Evolutionary conservation across 2,113 vertebrate genomes (phyloP).

Genomic region (Campylorhamphus procurvoides): DNA sequence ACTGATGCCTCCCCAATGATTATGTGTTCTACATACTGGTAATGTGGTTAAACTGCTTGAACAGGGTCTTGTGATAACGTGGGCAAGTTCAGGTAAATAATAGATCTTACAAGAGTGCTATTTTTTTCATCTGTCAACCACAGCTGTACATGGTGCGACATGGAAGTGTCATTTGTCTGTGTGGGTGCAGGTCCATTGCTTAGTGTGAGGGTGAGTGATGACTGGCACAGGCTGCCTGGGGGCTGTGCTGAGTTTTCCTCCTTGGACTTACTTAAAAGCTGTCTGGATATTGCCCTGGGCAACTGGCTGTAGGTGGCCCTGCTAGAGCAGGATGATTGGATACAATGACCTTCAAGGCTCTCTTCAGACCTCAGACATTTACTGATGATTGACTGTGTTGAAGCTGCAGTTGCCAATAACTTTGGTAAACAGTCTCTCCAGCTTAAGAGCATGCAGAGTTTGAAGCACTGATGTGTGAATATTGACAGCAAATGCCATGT

Average conservation of each 20-base stretch:
- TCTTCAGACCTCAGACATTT: not conserved
- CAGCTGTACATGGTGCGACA: not conserved
- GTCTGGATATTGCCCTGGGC: not conserved
- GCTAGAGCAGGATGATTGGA: not conserved
- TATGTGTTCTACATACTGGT: not conserved
- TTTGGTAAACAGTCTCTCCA: not conserved
- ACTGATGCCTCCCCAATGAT: not conserved
- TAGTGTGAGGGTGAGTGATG: not conserved
- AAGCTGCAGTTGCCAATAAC: not conserved
- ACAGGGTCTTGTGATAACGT: not conserved
- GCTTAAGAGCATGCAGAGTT: not conserved
- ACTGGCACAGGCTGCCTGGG: accelerated
- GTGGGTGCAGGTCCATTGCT: not conserved
- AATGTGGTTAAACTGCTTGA: not conserved
- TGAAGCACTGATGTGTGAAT: not conserved
- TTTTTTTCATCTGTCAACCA: not conserved
- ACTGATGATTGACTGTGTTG: not conserved
- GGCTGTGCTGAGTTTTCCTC: not conserved
- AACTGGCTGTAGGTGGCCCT: not conserved
- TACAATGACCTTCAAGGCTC: not conserved
- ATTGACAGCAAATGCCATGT: not conserved
- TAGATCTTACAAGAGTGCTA: not conserved
- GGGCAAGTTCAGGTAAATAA: not conserved
- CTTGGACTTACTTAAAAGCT: not conserved
- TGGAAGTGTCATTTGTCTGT: not conserved